Evolutionary conservation across 2,797 vertebrate species (phyloP).

Genomic region (Parotocinclus haroldoi): DNA sequence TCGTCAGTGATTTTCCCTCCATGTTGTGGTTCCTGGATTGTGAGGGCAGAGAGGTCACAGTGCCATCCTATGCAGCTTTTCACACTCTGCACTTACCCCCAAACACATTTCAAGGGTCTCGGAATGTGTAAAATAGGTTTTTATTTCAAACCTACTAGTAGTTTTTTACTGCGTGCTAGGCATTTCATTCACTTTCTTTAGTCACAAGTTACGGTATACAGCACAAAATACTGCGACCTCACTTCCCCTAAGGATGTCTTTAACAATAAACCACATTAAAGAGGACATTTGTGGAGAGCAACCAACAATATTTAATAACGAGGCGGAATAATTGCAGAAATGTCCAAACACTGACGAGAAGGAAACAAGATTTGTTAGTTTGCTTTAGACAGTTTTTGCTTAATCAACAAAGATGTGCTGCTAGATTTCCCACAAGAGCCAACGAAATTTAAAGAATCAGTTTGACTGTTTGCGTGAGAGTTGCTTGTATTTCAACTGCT

Average conservation of each 20-base stretch:
- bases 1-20: constrained; percentile 14
- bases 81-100: no score
- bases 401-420: no score
- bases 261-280: constrained; percentile 10
- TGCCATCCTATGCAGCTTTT: no score
- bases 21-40: no score
- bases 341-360: neutral
- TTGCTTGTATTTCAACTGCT: constrained; percentile 59
- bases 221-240: constrained; percentile 7
- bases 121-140: no score
- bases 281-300: neutral
- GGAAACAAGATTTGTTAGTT: no score
- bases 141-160: no score
- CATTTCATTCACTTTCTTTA: neutral
- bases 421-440: neutral
- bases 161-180: no score
- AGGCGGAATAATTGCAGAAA: neutral
- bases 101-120: no score
- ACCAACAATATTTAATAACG: constrained; percentile 8
- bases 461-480: constrained; percentile 17
- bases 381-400: no score
- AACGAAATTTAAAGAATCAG: neutral
- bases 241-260: neutral
- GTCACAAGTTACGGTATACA: constrained; percentile 13
- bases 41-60: no score